Base-by-base conservation (phyloP, 2,888 invertebrate genomes). In the Macaria liturata region DNA sequence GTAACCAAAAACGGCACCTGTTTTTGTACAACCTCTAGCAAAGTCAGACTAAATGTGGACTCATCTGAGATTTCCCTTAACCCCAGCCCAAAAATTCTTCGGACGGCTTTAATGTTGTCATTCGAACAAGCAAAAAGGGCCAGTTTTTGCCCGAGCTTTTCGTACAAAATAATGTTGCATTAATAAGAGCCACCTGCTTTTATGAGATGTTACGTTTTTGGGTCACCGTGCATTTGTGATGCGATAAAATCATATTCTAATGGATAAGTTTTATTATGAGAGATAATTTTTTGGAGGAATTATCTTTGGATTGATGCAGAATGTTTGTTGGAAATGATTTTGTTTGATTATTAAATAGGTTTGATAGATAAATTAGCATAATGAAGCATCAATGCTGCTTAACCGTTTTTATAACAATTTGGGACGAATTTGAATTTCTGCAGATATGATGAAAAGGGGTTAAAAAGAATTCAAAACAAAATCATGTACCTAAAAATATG, bases 161-260 rank as follows among this genome's bases (percentile, higher is more conserved):
- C 75, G 75, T 76, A 71, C 73, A 76, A 80, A 80, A 81, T 83
- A 84, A 85, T 84, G 79, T 80, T 80, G 83, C 85, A 80, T 84
- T 84, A 84, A 85, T 84, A 81, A 86, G 84, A 81, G 81, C 75
- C 78, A 74, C 75, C 78, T 76, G 77, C 78, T 76, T 77, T 81
- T 69, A 69, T 69, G 74, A 74, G 72, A 78, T 78, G 79, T 80
- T 80, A 78, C 75, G 78, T 76, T 77, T 81, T 77, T 74, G 69
- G 81, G 80, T 77, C 76, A 75, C 70, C 71, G 69, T 74, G 74
- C 70, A 70, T 72, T 75, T 70, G 66, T 65, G 69, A 70, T 72
- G 68, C 73, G 71, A 76, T 78, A 76, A 76, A 77, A 32, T 75
- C 75, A 69, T 72, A 73, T 73, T 74, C 70, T 71, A 76, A 76